These are phyloP conservation scores for Eupithecia dodoneata DNA, from an alignment of 2,888 invertebrate genomes.

Conservation along the genomic window DNA sequence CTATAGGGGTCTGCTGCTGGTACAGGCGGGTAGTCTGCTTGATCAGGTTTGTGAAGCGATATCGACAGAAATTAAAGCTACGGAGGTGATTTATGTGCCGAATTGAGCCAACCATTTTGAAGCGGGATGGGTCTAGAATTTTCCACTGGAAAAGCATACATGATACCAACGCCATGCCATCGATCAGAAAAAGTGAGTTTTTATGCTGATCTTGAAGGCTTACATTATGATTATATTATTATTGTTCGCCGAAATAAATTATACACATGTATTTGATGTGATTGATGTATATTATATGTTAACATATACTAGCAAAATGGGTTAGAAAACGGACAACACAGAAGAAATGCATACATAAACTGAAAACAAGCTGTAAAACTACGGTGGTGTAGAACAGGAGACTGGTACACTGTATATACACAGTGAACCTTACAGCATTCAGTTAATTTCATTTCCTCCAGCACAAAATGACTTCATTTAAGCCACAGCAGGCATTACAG, in stretches of 20 bases:
- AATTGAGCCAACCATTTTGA: background rate
- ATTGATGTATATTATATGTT: background rate
- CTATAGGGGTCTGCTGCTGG: conserved; percentile 1
- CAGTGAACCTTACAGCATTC: background rate
- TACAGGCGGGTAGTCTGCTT: background rate
- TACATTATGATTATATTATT: background rate
- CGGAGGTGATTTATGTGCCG: background rate
- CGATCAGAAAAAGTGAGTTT: background rate
- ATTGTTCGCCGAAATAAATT: too few species aligned
- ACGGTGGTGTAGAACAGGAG: background rate
- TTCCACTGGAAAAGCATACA: background rate
- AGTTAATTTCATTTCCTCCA: background rate
- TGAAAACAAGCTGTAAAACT: background rate
- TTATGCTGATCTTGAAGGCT: background rate
- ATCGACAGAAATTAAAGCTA: background rate
- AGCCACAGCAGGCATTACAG: background rate
- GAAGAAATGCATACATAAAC: background rate
- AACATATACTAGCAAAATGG: background rate
- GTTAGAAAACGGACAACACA: background rate
- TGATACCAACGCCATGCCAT: background rate
- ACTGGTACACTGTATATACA: background rate
- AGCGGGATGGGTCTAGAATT: background rate
- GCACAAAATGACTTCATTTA: background rate
- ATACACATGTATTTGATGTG: too few species aligned
- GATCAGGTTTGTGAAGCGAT: conserved; percentile 5